Conservation (phyloP, 2,888 invertebrate species). For the Tetragonula carbonaria region DNA sequence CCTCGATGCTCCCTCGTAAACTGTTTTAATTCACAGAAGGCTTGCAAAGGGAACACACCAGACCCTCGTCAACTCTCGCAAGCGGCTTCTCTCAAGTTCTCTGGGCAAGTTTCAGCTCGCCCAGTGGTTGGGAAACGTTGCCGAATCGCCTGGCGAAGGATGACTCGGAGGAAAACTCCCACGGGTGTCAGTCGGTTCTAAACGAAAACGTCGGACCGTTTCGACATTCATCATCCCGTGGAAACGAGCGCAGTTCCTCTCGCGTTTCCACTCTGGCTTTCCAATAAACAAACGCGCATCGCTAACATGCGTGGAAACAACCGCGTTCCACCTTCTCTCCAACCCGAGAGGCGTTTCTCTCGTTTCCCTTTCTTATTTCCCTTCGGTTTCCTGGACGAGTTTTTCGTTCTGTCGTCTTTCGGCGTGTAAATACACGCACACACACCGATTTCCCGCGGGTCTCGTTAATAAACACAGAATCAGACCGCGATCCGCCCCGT, state of each 20-base stretch:
- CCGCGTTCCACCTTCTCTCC: constrained; percentile 32
- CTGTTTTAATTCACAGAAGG: background rate
- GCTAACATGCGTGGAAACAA: constrained; percentile 63
- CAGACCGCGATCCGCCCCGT: constrained; percentile 8
- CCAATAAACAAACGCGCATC: constrained; percentile 52
- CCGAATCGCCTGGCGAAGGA: background rate
- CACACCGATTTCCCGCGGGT: constrained; percentile 48
- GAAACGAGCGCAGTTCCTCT: constrained; percentile 31
- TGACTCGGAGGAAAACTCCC: constrained; percentile 6
- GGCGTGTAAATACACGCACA: constrained; percentile 42
- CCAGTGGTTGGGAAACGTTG: background rate
- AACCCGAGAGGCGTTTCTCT: background rate
- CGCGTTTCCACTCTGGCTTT: constrained; percentile 43
- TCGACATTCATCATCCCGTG: constrained; percentile 54
- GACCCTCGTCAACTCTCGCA: background rate
- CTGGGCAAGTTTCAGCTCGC: background rate
- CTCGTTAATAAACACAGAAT: constrained; percentile 54
- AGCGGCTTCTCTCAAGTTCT: too few relatives aligned
- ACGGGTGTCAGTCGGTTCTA: background rate
- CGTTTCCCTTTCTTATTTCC: background rate
- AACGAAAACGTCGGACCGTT: background rate
- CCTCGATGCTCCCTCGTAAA: background rate
- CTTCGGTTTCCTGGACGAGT: too few relatives aligned
- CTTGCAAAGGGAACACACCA: too few relatives aligned
- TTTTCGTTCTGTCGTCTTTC: background rate